phyloP scores from a whole-genome alignment of 2,113 vertebrate species.

The Rattus norvegicus region DNA sequence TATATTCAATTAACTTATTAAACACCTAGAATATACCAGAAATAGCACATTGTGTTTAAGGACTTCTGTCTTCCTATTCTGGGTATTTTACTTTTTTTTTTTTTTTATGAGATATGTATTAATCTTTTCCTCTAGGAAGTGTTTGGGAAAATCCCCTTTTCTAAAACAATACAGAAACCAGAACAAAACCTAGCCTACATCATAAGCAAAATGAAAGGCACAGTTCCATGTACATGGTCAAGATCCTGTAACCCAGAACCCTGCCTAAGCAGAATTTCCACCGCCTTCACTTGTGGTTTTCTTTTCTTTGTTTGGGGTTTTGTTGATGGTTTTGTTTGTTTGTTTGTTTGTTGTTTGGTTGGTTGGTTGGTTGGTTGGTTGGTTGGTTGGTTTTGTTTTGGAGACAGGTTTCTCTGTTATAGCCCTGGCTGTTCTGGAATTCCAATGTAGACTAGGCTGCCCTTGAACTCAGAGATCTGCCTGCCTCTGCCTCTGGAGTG shows the following conservation, averaged over 20 bases:
- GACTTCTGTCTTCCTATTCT: background rate
- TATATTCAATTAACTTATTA: constrained; percentile 3
- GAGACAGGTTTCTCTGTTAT: background rate
- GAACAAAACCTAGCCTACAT: background rate
- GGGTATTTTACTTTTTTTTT: background rate
- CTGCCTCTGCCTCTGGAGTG: background rate
- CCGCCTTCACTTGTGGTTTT: background rate
- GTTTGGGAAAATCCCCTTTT: background rate
- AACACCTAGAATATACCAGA: background rate
- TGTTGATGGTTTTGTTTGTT: background rate
- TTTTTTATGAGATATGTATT: constrained; percentile 21
- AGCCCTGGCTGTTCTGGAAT: background rate
- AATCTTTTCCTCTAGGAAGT: constrained; percentile 39
- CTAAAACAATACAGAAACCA: background rate
- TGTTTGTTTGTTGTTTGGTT: background rate
- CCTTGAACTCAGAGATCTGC: background rate
- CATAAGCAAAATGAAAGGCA: background rate
- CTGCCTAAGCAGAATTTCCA: constrained; percentile 27
- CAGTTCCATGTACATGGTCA: background rate
- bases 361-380: background rate
- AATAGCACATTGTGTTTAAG: background rate
- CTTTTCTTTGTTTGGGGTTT: background rate
- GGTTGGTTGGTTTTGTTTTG: background rate
- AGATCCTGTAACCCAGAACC: background rate
- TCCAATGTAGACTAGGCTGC: background rate